A percentile compares a stretch with the other conserved stretches of the same genome.
These are phyloP conservation scores for Recurvirostra avosetta DNA, from an alignment of 2,113 vertebrate species.

Conservation along the genomic window DNA sequence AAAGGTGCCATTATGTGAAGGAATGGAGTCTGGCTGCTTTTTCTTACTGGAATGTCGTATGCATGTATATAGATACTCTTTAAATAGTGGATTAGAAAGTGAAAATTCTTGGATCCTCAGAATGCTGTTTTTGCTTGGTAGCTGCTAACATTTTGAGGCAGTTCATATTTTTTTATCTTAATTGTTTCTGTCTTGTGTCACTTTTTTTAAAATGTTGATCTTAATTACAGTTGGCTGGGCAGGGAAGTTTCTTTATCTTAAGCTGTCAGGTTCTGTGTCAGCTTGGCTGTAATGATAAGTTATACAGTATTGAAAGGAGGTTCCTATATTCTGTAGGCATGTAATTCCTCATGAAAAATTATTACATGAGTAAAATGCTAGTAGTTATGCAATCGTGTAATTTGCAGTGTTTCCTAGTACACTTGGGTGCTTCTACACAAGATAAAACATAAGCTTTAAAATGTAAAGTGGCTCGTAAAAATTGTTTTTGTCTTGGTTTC, in stretches of 20 bases:
- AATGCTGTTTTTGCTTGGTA: neutral
- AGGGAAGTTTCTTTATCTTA: constrained; percentile 44
- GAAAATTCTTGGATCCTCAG: neutral
- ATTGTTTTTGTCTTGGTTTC: neutral
- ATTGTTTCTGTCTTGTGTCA: neutral
- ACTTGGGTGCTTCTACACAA: neutral
- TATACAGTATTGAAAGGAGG: neutral
- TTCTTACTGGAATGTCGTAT: neutral
- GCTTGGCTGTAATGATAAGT: constrained; percentile 37
- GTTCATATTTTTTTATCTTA: neutral
- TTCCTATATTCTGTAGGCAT: neutral
- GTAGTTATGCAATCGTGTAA: neutral
- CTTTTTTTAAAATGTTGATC: neutral
- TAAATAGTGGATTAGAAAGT: neutral
- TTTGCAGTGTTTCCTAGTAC: neutral
- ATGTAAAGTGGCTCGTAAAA: neutral
- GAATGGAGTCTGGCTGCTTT: neutral
- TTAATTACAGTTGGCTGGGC: neutral
- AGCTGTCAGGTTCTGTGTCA: constrained; percentile 23
- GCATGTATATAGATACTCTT: neutral
- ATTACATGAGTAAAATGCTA: neutral
- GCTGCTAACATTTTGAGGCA: neutral
- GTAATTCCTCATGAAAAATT: neutral
- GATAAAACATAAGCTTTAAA: neutral
- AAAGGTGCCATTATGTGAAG: neutral